These are phyloP conservation scores for Stigmatopora nigra DNA, from an alignment of 2,113 vertebrate genomes.

Conservation along the genomic window DNA sequence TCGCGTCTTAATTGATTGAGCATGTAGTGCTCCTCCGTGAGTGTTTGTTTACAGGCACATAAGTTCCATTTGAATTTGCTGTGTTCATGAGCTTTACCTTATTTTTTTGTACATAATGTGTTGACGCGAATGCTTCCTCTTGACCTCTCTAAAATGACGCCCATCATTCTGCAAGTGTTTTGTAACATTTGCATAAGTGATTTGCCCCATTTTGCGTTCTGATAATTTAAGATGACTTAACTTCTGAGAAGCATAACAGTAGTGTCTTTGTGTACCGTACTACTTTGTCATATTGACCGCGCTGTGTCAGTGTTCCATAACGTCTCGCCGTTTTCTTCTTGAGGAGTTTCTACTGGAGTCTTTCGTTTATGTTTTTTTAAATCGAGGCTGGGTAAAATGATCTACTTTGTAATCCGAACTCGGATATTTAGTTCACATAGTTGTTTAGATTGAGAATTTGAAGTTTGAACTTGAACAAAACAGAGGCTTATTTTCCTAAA, in stretches of 20 bases:
- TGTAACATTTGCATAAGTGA: constrained; percentile 35
- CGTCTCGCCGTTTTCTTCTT: constrained; percentile 16
- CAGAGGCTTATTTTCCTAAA: neutral
- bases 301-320: constrained; percentile 35
- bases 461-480: neutral
- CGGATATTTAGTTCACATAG: neutral
- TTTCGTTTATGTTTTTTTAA: neutral
- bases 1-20: constrained; percentile 30
- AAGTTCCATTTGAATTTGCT: constrained; percentile 40
- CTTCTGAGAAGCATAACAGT: constrained; percentile 52
- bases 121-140: constrained; percentile 12
- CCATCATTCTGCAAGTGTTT: constrained; percentile 32
- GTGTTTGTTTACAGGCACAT: constrained; percentile 31
- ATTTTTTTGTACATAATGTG: constrained; percentile 28
- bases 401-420: constrained; percentile 1
- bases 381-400: neutral
- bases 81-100: constrained; percentile 52
- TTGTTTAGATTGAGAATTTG: neutral
- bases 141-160: constrained; percentile 24
- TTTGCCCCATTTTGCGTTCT: constrained; percentile 32
- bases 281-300: constrained; percentile 57
- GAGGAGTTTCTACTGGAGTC: neutral
- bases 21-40: constrained; percentile 43
- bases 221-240: constrained; percentile 36
- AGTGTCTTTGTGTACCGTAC: constrained; percentile 58